Evolutionary conservation across 2,113 vertebrate species (phyloP).

Genomic region (Paedocypris sp.): DNA sequence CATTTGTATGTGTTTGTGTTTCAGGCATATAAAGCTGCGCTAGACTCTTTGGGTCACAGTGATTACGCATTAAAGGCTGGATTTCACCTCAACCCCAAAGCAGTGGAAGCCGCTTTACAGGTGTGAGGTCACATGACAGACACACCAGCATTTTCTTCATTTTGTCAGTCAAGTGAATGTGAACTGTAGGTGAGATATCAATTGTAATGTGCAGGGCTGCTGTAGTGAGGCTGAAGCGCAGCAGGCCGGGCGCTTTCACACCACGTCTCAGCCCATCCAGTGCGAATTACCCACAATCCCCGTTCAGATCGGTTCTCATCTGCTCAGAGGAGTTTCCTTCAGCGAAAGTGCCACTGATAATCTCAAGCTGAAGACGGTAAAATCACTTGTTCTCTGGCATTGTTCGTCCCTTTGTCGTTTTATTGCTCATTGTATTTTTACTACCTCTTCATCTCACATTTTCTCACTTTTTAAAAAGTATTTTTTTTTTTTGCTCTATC

Average conservation of each 20-base stretch:
- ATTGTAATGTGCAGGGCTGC: slow-evolving; percentile 79
- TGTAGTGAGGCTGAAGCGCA: slow-evolving; percentile 94
- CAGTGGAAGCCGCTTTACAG: slow-evolving; percentile 87
- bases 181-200: slow-evolving; percentile 16
- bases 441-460: no score
- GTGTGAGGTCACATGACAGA: slow-evolving; percentile 52
- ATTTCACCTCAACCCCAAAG: slow-evolving; percentile 92
- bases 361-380: slow-evolving; percentile 94
- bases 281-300: slow-evolving; percentile 94
- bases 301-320: slow-evolving; percentile 89
- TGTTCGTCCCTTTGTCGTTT: no score
- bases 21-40: slow-evolving; percentile 85
- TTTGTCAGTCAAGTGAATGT: neutral
- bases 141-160: neutral
- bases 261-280: slow-evolving; percentile 87
- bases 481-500: no score
- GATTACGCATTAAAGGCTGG: slow-evolving; percentile 95
- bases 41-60: slow-evolving; percentile 92
- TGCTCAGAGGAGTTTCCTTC: slow-evolving; percentile 93
- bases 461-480: no score
- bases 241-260: slow-evolving; percentile 90
- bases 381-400: neutral
- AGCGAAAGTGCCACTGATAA: slow-evolving; percentile 93
- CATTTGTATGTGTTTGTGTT: neutral
- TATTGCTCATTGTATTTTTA: no score